Percentiles rank a stretch among this genome's conserved stretches.
Conservation (phyloP, 92 coral and sea anemone genomes). For the Plumapathes pennacea region DNA sequence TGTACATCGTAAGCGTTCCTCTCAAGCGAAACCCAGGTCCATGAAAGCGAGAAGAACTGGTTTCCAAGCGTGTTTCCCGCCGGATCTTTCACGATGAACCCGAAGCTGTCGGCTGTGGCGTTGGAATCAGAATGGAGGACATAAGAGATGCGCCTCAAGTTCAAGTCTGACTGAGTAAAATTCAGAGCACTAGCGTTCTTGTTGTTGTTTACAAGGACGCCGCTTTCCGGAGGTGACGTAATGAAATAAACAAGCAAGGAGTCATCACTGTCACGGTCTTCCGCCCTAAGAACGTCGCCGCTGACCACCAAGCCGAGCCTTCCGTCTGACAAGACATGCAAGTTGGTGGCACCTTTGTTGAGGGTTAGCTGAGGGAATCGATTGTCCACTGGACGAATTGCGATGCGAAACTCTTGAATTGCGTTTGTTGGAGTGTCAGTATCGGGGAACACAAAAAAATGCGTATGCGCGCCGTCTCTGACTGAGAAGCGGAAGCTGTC, state of each 20-base stretch:
- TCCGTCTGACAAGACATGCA: conserved; percentile 57
- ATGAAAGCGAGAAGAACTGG: conserved; percentile 78
- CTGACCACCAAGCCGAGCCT: conserved; percentile 70
- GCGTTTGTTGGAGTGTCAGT: conserved; percentile 51
- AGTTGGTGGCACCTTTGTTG: conserved; percentile 80
- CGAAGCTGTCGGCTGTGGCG: conserved; percentile 88
- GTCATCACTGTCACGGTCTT: conserved; percentile 82
- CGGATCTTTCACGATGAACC: conserved; percentile 73
- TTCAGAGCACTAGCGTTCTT: conserved; percentile 35
- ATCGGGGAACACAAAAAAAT: conserved; percentile 71
- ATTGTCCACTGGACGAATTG: conserved; percentile 77
- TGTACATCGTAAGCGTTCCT: conserved; percentile 43
- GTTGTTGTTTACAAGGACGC: conserved; percentile 31
- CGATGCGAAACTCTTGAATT: conserved; percentile 57
- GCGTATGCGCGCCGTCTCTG: conserved; percentile 74
- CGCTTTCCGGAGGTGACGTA: conserved; percentile 58
- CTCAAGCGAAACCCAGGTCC: conserved; percentile 88
- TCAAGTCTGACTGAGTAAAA: conserved; percentile 74
- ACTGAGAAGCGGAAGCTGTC: conserved; percentile 73
- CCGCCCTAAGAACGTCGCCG: conserved; percentile 54
- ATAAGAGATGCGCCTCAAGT: conserved; percentile 51
- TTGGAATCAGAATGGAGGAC: conserved; percentile 49
- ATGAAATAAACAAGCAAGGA: conserved; percentile 60
- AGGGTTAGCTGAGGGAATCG: conserved; percentile 79
- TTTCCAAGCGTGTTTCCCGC: conserved; percentile 67